Percentiles rank a stretch among this genome's conserved stretches.
phyloP scores from a whole-genome alignment of 2,113 vertebrate species.

The Agapornis roseicollis region DNA sequence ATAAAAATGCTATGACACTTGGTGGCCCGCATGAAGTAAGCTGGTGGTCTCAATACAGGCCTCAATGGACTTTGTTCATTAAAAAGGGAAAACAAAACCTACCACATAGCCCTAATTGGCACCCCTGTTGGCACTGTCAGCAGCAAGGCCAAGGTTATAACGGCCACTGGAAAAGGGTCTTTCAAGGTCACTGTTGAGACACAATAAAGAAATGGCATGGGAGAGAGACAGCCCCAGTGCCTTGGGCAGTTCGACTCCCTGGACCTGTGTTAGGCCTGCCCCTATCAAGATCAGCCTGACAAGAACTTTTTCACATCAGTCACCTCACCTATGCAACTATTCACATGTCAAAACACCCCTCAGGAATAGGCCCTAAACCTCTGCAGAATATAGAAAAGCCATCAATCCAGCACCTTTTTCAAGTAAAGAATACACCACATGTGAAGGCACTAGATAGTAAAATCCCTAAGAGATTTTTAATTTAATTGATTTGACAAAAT shows the following conservation, averaged over 20 bases:
- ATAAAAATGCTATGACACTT: neutral
- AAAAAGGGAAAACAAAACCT: neutral
- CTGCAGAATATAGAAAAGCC: neutral
- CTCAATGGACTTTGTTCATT: constrained; percentile 18
- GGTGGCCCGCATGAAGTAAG: neutral
- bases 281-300: neutral
- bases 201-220: neutral
- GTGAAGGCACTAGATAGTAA: neutral
- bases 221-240: neutral
- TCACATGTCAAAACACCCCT: neutral
- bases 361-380: neutral
- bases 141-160: neutral
- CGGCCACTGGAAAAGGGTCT: neutral
- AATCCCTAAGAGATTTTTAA: neutral
- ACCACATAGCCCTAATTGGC: constrained; percentile 29
- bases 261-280: neutral
- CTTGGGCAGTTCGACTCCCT: accelerated
- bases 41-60: neutral
- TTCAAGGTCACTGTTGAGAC: neutral
- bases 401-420: neutral
- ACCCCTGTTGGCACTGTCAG: constrained; percentile 14
- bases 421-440: neutral
- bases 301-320: neutral
- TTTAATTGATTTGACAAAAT: neutral
- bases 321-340: neutral